These are phyloP conservation scores for Digitonthophagus gazella DNA, from an alignment of 2,888 invertebrate genomes.

Conservation along the genomic window DNA sequence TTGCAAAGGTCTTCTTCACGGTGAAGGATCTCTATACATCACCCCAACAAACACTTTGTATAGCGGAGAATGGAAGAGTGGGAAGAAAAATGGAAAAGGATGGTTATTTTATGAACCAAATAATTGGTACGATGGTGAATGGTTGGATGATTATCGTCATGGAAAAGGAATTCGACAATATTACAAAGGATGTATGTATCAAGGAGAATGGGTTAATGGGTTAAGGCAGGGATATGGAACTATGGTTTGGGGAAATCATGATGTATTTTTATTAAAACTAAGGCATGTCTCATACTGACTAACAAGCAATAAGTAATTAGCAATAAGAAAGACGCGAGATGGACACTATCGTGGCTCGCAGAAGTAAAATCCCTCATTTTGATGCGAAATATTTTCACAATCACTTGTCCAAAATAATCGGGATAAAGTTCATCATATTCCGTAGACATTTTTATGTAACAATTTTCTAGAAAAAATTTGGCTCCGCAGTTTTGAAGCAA, in stretches of 20 bases:
- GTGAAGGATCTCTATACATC: slow-evolving; percentile 45
- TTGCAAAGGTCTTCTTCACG: slow-evolving; percentile 55
- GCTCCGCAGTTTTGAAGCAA: too few species aligned
- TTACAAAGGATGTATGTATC: slow-evolving; percentile 56
- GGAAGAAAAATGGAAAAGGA: slow-evolving; percentile 49
- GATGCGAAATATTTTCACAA: too few species aligned
- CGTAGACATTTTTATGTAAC: too few species aligned
- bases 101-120: slow-evolving; percentile 44
- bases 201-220: slow-evolving; percentile 57
- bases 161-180: slow-evolving; percentile 58
- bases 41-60: slow-evolving; percentile 42
- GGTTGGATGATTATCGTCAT: slow-evolving; percentile 48
- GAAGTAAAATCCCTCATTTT: too few species aligned
- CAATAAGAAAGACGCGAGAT: too few species aligned
- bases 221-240: slow-evolving; percentile 58
- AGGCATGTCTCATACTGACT: neutral
- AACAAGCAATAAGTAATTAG: too few species aligned
- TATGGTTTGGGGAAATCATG: slow-evolving; percentile 62
- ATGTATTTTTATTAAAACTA: slow-evolving; percentile 49
- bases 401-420: too few species aligned
- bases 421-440: too few species aligned
- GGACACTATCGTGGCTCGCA: too few species aligned
- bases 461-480: too few species aligned
- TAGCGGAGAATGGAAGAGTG: slow-evolving; percentile 49
- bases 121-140: slow-evolving; percentile 52